Evolutionary conservation across 2,797 vertebrate species (phyloP), one percentile per base, ranked within the genome.

Genomic region (Numenius phaeopus): DNA sequence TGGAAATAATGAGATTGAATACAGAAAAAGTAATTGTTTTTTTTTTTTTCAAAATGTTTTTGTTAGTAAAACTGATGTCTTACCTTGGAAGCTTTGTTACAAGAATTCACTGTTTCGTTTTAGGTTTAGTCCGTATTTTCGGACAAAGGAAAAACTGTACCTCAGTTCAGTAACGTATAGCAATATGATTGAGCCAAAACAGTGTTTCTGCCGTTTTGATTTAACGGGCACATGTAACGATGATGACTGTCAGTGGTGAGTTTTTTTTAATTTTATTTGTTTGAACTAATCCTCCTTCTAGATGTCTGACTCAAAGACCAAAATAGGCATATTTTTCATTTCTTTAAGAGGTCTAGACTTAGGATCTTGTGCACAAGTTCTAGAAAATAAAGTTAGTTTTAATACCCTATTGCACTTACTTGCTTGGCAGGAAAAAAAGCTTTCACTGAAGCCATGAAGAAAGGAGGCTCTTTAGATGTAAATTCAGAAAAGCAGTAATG

Each of bases 101-200:
- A 76, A 26, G 57, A 62, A 67, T 46, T 54, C 13, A 3, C 26
- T 64, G 10, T 96, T 83, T 96, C 42, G 1, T 90, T 59, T 83
- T 98, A 99, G 99, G 97, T 99, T 99, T 97, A 99, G 99, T 96
- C 99, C 99, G 0, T 99, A 99, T 95, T 99, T 99, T 98, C 98
- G 99, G 94, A 99, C 99, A 46, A 99, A 99, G 98, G 99, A 99
- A 96, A 99, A 99, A 92, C 93, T 99, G 49, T 98, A 98, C 5
- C 98, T 99, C 87, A 99, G 99, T 97, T 99, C 99, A 7, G 97
- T 99, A 44, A 98, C 99, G 0, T 98, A 98, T 66, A 99, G 99
- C 97, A 99, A 99, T 80, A 97, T 98, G 97, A 98, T 99, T 40
- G 98, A 99, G 69, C 98, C 99, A 4, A 98, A 98, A 75, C 99